Evolutionary conservation across 2,888 invertebrate genomes (phyloP).

Genomic region (Odontocerum albicorne): DNA sequence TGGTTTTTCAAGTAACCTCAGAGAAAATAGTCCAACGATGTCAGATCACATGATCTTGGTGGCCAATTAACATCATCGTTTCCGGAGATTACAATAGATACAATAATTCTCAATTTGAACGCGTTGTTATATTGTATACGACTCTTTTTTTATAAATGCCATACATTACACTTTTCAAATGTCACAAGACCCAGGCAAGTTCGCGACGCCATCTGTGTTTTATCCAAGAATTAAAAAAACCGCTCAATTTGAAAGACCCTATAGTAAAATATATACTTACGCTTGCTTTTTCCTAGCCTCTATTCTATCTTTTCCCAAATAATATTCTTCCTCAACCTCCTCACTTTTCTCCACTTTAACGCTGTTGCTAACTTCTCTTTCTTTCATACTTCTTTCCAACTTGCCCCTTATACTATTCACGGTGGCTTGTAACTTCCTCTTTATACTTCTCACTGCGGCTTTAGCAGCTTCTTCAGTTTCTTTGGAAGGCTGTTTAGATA

Average conservation of each 20-base stretch:
- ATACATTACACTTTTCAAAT: too few relatives aligned
- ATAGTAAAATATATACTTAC: slow-evolving; percentile 44
- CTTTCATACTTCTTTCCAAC: slow-evolving; percentile 43
- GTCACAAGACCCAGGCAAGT: too few relatives aligned
- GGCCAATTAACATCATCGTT: too few relatives aligned
- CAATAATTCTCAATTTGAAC: too few relatives aligned
- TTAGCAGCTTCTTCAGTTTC: slow-evolving; percentile 43
- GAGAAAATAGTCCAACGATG: too few relatives aligned
- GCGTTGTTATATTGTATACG: too few relatives aligned
- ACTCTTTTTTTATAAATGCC: too few relatives aligned
- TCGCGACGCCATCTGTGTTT: too few relatives aligned
- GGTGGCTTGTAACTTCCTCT: slow-evolving; percentile 50
- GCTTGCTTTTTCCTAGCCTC: slow-evolving; percentile 61
- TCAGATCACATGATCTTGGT: too few relatives aligned
- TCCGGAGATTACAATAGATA: too few relatives aligned
- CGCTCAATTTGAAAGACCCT: slow-evolving; percentile 1
- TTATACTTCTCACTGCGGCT: slow-evolving; percentile 46
- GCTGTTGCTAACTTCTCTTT: slow-evolving; percentile 38
- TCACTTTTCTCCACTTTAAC: slow-evolving; percentile 48
- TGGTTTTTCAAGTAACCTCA: too few relatives aligned
- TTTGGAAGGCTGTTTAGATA: too few relatives aligned
- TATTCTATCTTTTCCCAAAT: slow-evolving; percentile 65
- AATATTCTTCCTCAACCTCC: slow-evolving; percentile 60
- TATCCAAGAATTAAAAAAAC: not conserved
- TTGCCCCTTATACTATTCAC: slow-evolving; percentile 51